Conservation (phyloP, 2,888 invertebrate species). For the Tipula vernalis region DNA sequence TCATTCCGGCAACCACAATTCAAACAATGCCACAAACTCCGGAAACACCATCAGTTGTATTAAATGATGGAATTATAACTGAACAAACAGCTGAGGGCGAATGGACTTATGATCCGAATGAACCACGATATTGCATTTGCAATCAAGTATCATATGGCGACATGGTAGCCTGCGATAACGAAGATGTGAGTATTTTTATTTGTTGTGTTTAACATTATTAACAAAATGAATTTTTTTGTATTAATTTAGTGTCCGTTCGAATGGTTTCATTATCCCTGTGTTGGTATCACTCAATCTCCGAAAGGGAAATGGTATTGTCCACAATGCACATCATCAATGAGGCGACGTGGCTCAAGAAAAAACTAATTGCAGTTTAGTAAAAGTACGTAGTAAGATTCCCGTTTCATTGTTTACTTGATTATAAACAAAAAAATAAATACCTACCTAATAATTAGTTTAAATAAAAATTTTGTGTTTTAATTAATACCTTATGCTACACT, state of each 20-base stretch:
- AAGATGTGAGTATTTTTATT: constrained; percentile 55
- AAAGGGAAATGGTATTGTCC: constrained; percentile 99
- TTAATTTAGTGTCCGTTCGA: constrained; percentile 82
- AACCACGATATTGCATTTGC: constrained; percentile 91
- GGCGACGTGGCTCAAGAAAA: constrained; percentile 68
- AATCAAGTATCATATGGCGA: constrained; percentile 96
- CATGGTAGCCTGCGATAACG: constrained; percentile 99
- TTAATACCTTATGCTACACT: no score
- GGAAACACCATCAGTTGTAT: constrained; percentile 19
- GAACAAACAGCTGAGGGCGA: constrained; percentile 50
- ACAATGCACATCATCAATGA: constrained; percentile 81
- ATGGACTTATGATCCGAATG: constrained; percentile 93
- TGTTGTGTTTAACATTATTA: background rate
- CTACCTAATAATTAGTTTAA: background rate
- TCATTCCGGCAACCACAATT: background rate
- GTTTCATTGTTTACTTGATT: background rate
- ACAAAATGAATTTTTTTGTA: constrained; percentile 17
- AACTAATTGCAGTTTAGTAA: constrained; percentile 37
- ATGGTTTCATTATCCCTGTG: constrained; percentile 99
- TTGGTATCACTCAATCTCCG: constrained; percentile 89
- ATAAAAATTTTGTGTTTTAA: background rate
- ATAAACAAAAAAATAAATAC: background rate
- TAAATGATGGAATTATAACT: constrained; percentile 29
- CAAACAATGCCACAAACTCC: constrained; percentile 12
- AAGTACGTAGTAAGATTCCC: background rate